phyloP scores from a whole-genome alignment of 1,140 invertebrate species.

The Nebria ingens region DNA sequence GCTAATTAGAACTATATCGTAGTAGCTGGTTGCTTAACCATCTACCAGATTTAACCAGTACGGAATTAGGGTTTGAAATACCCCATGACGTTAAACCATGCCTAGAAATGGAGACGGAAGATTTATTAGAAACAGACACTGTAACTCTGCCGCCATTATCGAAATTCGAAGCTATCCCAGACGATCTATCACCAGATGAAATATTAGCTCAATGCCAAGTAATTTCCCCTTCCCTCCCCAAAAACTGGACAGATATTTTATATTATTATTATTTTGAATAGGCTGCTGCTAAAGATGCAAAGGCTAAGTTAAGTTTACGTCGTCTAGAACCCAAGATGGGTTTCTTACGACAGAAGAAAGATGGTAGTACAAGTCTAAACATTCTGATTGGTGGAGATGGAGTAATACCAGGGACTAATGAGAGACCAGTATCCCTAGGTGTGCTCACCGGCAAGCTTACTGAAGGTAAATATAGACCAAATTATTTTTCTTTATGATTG shows the following conservation, averaged over 20 bases:
- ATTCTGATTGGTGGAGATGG: slow-evolving; percentile 74
- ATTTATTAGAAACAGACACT: background rate
- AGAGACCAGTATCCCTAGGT: slow-evolving; percentile 74
- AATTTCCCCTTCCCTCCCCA: slow-evolving; percentile 36
- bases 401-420: slow-evolving; percentile 53
- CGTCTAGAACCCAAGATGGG: slow-evolving; percentile 58
- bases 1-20: background rate
- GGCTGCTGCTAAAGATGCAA: slow-evolving; percentile 29
- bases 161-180: slow-evolving; percentile 69
- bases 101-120: slow-evolving; percentile 3
- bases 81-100: slow-evolving; percentile 26
- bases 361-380: slow-evolving; percentile 81
- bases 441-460: slow-evolving; percentile 69
- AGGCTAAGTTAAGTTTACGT: slow-evolving; percentile 28
- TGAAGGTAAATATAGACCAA: no score
- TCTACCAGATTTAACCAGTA: slow-evolving; percentile 70
- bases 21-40: slow-evolving; percentile 49
- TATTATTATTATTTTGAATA: slow-evolving; percentile 17
- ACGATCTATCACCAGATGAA: slow-evolving; percentile 69
- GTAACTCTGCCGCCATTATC: slow-evolving; percentile 34
- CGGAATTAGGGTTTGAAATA: slow-evolving; percentile 80
- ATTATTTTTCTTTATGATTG: no score
- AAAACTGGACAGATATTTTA: slow-evolving; percentile 35
- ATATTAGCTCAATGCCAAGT: slow-evolving; percentile 51
- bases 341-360: slow-evolving; percentile 65